Evolutionary conservation across 2,888 invertebrate species (phyloP), one percentile per base, ranked within the genome.

Genomic region (Autographa gamma): DNA sequence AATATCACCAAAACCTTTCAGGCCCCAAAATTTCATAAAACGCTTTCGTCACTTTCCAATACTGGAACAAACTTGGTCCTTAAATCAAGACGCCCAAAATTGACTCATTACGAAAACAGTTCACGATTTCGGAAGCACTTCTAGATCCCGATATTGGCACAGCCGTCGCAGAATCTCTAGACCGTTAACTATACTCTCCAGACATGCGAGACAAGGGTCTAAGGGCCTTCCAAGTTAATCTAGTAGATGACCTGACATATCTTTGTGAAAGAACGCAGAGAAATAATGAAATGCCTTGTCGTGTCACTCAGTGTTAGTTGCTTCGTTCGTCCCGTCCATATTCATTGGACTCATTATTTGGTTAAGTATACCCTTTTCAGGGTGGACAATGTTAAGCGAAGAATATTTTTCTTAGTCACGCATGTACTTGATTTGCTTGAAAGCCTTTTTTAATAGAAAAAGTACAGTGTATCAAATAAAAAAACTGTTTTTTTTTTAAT

Each of bases 181-280:
- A 65, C 72, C 73, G 74, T 76, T 74, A 77, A 80, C 68, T 71
- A 60, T 63, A 43, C 60, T 60, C 63, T 62, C 34, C 62, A 69
- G 66, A 77, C 74, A 66, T 69, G 58, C 64, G 69, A 81, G 81
- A 82, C 81, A 71, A 82, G 81, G 83, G 81, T 82, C 75, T 80
- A 74, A 77, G 59, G 60, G 61, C 69, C 81, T 80, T 78, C 81
- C 80, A 78, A 83, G 76, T 81, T 81, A 83, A 82, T 82, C 73
- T 83, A 83, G 76, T 75, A 77, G 79, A 82, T 79, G 79, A 68
- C 72, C 73, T 79, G 79, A 82, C 76, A 82, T 81, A 79, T 80
- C 73, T 79, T 63, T 56, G 61, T 62, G 16, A 62, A 62, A 66
- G 71, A 25, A 25, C 25, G 25, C 1, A 25, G 25, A 25, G 25